phyloP scores from a whole-genome alignment of 1,140 invertebrate species.

The Atopsyche davidsoni region DNA sequence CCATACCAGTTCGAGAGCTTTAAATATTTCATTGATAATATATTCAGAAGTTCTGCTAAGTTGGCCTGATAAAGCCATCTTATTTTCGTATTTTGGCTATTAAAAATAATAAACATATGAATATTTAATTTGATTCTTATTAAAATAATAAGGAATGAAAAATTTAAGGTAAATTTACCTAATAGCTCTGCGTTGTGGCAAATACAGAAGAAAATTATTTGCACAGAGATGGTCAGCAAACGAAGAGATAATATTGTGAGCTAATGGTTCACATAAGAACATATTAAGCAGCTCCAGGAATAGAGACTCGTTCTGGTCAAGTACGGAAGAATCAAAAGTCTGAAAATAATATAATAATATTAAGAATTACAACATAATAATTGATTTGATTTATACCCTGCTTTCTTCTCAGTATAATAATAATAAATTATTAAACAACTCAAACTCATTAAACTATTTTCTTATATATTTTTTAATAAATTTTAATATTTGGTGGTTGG shows the following conservation, averaged over 20 bases:
- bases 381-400: too few relatives aligned
- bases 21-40: constrained; percentile 15
- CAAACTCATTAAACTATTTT: too few relatives aligned
- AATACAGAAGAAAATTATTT: constrained; percentile 18
- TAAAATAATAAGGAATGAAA: neutral
- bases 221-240: constrained; percentile 16
- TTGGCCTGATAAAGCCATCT: constrained; percentile 21
- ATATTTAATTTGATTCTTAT: constrained; percentile 4
- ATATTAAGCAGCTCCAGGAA: constrained; percentile 16
- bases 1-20: constrained; percentile 21
- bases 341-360: constrained; percentile 8
- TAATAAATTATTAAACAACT: too few relatives aligned
- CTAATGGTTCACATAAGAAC: constrained; percentile 11
- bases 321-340: constrained; percentile 10
- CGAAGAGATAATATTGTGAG: constrained; percentile 1
- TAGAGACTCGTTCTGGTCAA: constrained; percentile 12
- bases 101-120: constrained; percentile 8
- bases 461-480: too few relatives aligned
- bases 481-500: too few relatives aligned
- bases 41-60: constrained; percentile 18
- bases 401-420: too few relatives aligned
- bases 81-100: constrained; percentile 13
- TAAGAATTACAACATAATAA: neutral
- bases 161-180: constrained; percentile 23
- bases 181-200: constrained; percentile 10